A percentile compares a stretch with the other conserved stretches of the same genome.
phyloP scores from a whole-genome alignment of 2,888 invertebrate species.

The Smittia sp. region DNA sequence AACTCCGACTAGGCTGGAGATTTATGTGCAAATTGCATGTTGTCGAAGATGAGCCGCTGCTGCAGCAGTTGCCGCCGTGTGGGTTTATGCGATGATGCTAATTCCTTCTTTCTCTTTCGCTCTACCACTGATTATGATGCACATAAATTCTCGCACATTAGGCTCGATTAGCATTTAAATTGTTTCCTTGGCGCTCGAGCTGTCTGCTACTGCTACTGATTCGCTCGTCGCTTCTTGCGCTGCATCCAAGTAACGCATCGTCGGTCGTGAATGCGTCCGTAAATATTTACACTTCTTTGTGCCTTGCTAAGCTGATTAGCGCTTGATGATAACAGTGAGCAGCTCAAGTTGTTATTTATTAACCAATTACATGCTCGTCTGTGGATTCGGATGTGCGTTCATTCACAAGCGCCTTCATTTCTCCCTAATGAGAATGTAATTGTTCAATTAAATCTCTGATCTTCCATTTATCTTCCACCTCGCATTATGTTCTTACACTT shows the following conservation, averaged over 20 bases:
- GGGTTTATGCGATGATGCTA: neutral
- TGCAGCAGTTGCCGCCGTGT: neutral
- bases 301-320: no score
- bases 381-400: neutral
- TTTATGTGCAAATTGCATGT: slow-evolving; percentile 35
- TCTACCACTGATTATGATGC: slow-evolving; percentile 2
- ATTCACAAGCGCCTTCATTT: neutral
- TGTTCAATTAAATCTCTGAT: neutral
- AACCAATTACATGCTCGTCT: slow-evolving; percentile 21
- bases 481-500: neutral
- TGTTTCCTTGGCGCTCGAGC: neutral
- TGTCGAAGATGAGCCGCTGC: neutral
- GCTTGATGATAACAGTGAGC: no score
- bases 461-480: neutral
- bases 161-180: slow-evolving; percentile 26
- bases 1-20: neutral
- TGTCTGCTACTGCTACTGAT: neutral
- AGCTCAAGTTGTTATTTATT: neutral
- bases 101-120: neutral
- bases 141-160: slow-evolving; percentile 1
- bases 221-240: neutral
- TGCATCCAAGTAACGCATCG: no score
- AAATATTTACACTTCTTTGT: no score
- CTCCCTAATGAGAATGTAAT: slow-evolving; percentile 17
- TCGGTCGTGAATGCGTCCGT: no score